Base-by-base conservation (phyloP, 2,113 vertebrate species). In the Meleagris gallopavo region DNA sequence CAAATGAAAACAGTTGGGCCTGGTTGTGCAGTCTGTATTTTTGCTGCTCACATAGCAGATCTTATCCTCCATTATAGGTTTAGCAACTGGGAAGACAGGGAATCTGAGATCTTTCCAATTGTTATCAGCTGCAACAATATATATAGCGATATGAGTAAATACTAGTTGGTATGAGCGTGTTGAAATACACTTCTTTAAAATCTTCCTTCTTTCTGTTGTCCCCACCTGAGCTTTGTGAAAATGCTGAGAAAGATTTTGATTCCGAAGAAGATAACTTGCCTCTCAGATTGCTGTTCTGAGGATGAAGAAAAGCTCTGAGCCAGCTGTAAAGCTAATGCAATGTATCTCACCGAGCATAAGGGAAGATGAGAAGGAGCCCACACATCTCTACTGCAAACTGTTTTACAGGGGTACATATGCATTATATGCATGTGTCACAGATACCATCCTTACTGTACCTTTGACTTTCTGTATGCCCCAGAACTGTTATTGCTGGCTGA, bases 241-340 rank as follows among this genome's bases (percentile, higher is more conserved):
- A 12, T 36, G 3, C 14, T 71, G 20, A 75, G 62, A 13, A 10
- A 48, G 9, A 9, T 60, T 93, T 90, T 57, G 38, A n/a, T 72
- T 60, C 18, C 29, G 46, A 57, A 6, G 27, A 38, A 43, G 36
- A 17, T 14, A 40, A 29, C 10, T 9, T 17, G 4, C 6, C 8
- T 36, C 62, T 27, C 15, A 60, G 30, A 48, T 67, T 79, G 20
- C 32, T 60, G 0, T 2, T 2, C 19, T 48, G 72, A 61, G 50
- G 25, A 16, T 48, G 61, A 67, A 58, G 34, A 40, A 81, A 36
- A 13, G 8, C 41, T 27, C 11, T 70, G 46, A 38, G 19, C 16
- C n/a, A 60, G 2, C 10, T 21, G 13, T 40, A 40, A 83, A 83
- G 3, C 7, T 0, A 0, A n/a, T 22, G n/a, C 6, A 24, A 4